phyloP scores from a whole-genome alignment of 1,140 invertebrate species.

The Radopholus similis region DNA sequence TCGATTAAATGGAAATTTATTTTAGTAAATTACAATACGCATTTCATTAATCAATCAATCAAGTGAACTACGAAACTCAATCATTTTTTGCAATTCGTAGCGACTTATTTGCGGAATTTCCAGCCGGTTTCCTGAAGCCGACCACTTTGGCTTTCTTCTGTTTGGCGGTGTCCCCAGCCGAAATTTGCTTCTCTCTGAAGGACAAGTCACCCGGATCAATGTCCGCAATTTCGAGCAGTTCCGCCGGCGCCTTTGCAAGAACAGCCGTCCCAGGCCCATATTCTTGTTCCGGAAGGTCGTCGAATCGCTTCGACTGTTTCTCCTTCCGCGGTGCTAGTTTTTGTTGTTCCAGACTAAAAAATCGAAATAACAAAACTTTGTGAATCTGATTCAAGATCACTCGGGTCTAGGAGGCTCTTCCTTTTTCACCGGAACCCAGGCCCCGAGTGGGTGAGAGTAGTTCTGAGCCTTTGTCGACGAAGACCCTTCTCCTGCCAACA shows the following conservation, averaged over 20 bases:
- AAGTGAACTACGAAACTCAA: too few species aligned
- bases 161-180: not conserved
- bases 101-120: not conserved
- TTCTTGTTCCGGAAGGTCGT: slow-evolving; percentile 9
- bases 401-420: slow-evolving; percentile 14
- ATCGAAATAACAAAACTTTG: not conserved
- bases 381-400: not conserved
- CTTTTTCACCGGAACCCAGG: slow-evolving; percentile 22
- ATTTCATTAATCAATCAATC: too few species aligned
- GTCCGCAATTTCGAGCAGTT: slow-evolving; percentile 12
- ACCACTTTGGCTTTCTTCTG: not conserved
- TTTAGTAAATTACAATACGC: too few species aligned
- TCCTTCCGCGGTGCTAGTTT: not conserved
- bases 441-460: not conserved
- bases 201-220: not conserved
- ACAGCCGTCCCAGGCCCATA: not conserved
- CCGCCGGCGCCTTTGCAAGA: not conserved
- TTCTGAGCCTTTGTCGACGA: not conserved
- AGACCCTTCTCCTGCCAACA: not conserved
- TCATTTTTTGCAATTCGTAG: not conserved
- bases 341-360: not conserved
- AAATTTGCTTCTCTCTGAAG: slow-evolving; percentile 3
- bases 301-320: slow-evolving; percentile 6
- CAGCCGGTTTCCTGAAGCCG: not conserved
- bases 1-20: too few species aligned